Conservation (phyloP, 2,888 invertebrate genomes). For the Abscondita cerata region DNA sequence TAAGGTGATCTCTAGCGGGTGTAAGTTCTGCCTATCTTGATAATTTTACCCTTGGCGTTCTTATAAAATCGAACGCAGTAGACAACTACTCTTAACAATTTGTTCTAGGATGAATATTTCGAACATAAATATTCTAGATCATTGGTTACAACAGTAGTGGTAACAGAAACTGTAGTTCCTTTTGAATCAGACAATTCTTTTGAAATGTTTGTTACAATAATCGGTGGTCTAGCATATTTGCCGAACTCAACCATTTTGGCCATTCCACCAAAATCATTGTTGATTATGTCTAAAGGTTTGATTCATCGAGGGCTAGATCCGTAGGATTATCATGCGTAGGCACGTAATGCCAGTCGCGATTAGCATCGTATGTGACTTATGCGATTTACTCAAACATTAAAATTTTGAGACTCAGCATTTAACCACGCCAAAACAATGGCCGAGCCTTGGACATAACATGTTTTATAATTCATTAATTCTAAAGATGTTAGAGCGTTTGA, state of each 20-base stretch:
- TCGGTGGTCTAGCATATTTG: not conserved
- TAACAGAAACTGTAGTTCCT: too few relatives aligned
- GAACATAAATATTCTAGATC: too few relatives aligned
- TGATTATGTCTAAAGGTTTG: not conserved
- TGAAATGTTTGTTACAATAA: too few relatives aligned
- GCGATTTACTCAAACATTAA: constrained; percentile 44
- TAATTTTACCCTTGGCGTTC: not conserved
- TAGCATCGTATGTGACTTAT: constrained; percentile 36
- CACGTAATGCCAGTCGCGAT: constrained; percentile 33
- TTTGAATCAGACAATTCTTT: too few relatives aligned
- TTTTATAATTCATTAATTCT: too few relatives aligned
- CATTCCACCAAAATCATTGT: not conserved
- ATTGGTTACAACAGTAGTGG: too few relatives aligned
- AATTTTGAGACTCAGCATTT: constrained; percentile 23
- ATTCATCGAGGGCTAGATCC: not conserved
- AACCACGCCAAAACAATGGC: constrained; percentile 46
- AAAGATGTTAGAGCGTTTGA: too few relatives aligned
- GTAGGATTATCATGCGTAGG: not conserved
- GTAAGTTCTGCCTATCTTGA: not conserved
- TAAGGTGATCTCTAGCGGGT: not conserved
- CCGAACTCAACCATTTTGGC: not conserved
- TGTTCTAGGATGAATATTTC: too few relatives aligned
- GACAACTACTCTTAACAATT: too few relatives aligned
- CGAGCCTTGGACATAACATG: too few relatives aligned
- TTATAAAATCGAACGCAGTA: not conserved